Base-by-base conservation (phyloP, 2,888 invertebrate species). In the Drosophila borborema region DNA sequence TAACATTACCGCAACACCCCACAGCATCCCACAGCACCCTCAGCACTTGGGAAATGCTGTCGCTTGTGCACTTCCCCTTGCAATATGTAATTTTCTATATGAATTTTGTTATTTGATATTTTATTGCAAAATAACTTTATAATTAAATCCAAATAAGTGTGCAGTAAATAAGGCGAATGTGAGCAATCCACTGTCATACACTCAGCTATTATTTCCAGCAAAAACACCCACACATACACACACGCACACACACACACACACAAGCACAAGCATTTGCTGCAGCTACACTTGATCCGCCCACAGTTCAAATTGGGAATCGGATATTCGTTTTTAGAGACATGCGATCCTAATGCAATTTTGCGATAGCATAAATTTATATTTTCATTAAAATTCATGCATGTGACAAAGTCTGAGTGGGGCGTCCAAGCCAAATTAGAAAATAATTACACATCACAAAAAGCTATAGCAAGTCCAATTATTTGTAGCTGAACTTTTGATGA, bases 111-210 rank as follows among this genome's bases (percentile, higher is more conserved):
- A 34, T 51, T 34, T 51, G 51, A 51, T 51, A 51, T 36, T 36
- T 36, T 51, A 20, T 51, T 51, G 51, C 34, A 14, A 51, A 51
- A 51, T 36, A 36, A 36, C 14, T 51, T 51, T 34, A 31, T 51
- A 51, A 51, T 51, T 51, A 34, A 51, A 51, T 8, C 14, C 51
- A 34, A 36, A 18, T 34, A 18, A 31, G 12, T 34, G 34, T 34
- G 51, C 34, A 18, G 34, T 34, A 51, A 49, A 49, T 49, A 31
- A 31, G 51, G 18, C 18, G 18, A 51, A 12, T 51, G 31, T 34
- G 31, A n/a, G 28, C 16, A 16, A 49, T 3, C n/a, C 3, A 14
- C 14, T 28, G 23, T 3, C 45, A n/a, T n/a, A 3, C 45, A 23
- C 23, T 4, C 4, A n/a, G 28, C 23, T 6, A 16, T 46, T 14